A percentile compares a stretch with the other conserved stretches of the same genome.
phyloP scores from a whole-genome alignment of 2,888 invertebrate genomes.

The Chloromyia formosa region DNA sequence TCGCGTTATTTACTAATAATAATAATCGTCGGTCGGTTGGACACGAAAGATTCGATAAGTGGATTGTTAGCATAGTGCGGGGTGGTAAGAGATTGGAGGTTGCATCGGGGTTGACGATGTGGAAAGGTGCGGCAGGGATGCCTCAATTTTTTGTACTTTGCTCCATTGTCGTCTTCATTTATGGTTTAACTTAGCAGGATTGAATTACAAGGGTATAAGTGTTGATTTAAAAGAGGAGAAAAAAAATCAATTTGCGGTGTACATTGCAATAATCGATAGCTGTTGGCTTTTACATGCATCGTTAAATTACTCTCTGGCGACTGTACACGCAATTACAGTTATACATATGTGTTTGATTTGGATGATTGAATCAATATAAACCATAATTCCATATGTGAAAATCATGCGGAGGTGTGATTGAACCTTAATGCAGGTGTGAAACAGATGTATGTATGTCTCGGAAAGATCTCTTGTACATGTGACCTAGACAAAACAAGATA shows the following conservation, averaged over 20 bases:
- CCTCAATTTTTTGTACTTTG: too few relatives aligned
- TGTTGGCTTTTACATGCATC: background rate
- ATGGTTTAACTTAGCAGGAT: background rate
- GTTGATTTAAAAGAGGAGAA: background rate
- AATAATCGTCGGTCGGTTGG: background rate
- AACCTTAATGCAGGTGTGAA: conserved; percentile 7
- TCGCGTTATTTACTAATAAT: conserved; percentile 7
- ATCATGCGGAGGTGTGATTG: background rate
- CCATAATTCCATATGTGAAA: too few relatives aligned
- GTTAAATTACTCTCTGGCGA: too few relatives aligned
- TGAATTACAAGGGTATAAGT: background rate
- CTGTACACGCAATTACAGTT: too few relatives aligned
- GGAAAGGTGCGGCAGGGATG: too few relatives aligned
- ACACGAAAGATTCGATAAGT: background rate
- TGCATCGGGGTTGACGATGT: background rate
- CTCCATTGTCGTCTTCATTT: background rate
- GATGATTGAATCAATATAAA: too few relatives aligned
- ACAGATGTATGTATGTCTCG: too few relatives aligned
- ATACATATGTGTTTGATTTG: too few relatives aligned
- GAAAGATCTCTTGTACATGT: too few relatives aligned
- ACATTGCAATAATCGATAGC: background rate
- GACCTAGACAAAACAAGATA: too few relatives aligned
- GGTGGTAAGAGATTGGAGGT: background rate
- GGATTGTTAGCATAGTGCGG: background rate
- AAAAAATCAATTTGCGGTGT: conserved; percentile 10